Evolutionary conservation across 2,113 vertebrate genomes (phyloP), one percentile per base, ranked within the genome.

Genomic region (Periophthalmus modestus): DNA sequence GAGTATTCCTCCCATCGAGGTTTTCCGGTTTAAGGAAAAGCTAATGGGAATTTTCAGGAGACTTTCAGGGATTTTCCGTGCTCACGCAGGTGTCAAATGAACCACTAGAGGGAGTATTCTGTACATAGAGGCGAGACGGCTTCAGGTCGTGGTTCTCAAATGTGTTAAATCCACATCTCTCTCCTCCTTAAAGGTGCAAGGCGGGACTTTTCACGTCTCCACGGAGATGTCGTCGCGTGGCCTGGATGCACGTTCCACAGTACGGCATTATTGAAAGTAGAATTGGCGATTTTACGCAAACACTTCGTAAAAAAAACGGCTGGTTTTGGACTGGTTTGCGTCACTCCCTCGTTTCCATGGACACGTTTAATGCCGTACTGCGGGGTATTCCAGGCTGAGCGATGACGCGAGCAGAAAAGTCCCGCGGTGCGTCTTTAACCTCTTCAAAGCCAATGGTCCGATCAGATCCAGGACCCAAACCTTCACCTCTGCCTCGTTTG

Each of bases 51-150:
- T 75, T 83, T 85, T 86, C 89, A 87, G 85, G 87, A 24, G 78
- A 78, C 75, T 83, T 85, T 86, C 90, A 87, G 85, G 87, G 85
- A 88, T 85, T 70, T 69, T 69, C 67, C 69, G 68, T 36, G 67
- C 78, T n/a, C 72, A 61, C 14, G 70, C 61, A n/a, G 33, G 50
- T 70, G 75, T 78, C 18, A 19, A 74, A 34, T 75, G 69, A 78
- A 85, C 59, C 78, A 82, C 75, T 61, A 58, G 61, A 34, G 7
- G 5, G 34, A 19, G 59, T 62, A 15, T 62, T 50, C 2, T 12
- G 69, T 36, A 33, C 6, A 34, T 63, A 58, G 5, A 54, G 36
- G 1, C 46, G 58, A 23, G 73, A 66, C 58, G 46, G 59, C 74
- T n/a, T 68, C 43, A 72, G 43, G 68, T 57, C 14, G 58, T 33